Evolutionary conservation across 2,113 vertebrate species (phyloP).

Genomic region (Sinocyclocheilus anophthalmus): DNA sequence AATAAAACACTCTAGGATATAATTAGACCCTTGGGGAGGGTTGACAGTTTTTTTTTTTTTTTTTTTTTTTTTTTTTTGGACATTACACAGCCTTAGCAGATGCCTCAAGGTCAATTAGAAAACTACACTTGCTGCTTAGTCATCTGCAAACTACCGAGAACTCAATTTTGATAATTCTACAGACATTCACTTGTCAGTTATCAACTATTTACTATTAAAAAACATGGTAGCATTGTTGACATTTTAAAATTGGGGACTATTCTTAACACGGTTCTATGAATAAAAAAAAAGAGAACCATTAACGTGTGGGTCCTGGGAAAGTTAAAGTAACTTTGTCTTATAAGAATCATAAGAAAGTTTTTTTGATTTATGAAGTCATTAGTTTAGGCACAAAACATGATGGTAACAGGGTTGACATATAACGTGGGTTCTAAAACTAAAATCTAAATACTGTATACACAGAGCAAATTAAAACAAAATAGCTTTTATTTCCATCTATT

Average conservation of each 20-base stretch:
- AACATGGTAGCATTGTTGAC: neutral
- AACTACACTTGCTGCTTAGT: too few relatives aligned
- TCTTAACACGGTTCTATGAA: too few relatives aligned
- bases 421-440: neutral
- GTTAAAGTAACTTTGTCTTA: neutral
- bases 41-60: neutral
- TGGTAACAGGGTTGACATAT: neutral
- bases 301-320: neutral
- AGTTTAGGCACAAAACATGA: neutral
- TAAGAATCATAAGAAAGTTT: neutral
- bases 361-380: neutral
- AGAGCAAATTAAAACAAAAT: neutral
- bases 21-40: neutral
- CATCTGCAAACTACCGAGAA: too few relatives aligned
- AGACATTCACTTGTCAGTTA: neutral
- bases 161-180: neutral
- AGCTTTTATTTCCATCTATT: neutral
- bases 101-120: too few relatives aligned
- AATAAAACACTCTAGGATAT: neutral
- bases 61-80: neutral
- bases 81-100: constrained; percentile 3
- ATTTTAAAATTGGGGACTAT: neutral
- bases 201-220: neutral
- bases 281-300: neutral
- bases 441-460: neutral